A percentile compares a stretch with the other conserved stretches of the same genome.
Conservation (phyloP, 2,797 vertebrate species). For the Anomalospiza imberbis region DNA sequence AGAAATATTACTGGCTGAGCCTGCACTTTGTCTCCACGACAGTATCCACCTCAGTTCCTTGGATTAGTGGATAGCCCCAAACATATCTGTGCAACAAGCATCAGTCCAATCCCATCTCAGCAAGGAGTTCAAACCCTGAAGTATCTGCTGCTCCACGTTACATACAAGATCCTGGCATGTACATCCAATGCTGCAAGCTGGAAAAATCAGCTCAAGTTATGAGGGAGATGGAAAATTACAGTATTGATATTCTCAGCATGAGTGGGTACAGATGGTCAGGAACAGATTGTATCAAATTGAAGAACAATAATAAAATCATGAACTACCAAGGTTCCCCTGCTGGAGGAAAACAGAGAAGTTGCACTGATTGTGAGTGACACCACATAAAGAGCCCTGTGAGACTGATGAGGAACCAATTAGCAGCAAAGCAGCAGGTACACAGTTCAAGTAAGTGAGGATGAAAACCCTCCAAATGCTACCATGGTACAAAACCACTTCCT, state of each 20-base stretch:
- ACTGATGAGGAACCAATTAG: not conserved
- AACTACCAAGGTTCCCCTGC: slow-evolving; percentile 41
- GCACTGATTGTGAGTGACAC: not conserved
- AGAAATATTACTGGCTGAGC: slow-evolving; percentile 8
- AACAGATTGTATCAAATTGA: slow-evolving; percentile 64
- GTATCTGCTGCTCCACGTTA: not conserved
- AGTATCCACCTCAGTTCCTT: slow-evolving; percentile 18
- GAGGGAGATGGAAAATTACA: slow-evolving; percentile 61
- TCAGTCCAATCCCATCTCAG: not conserved
- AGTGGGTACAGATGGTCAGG: slow-evolving; percentile 64
- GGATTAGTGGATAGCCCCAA: not conserved
- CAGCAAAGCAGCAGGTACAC: not conserved
- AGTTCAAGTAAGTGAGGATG: not conserved
- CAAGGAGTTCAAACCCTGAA: not conserved
- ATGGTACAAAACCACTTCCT: not conserved
- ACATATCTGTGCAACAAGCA: not conserved
- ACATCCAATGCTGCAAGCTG: slow-evolving; percentile 1
- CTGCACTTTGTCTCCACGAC: slow-evolving; percentile 40
- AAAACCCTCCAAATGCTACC: not conserved
- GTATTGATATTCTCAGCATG: slow-evolving; percentile 56
- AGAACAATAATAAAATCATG: slow-evolving; percentile 63
- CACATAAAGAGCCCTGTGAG: not conserved
- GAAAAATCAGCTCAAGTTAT: slow-evolving; percentile 49
- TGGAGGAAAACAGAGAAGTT: not conserved
- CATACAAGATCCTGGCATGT: not conserved